These are phyloP conservation scores for Parelbella ahira DNA, from an alignment of 2,888 invertebrate species.

Conservation along the genomic window DNA sequence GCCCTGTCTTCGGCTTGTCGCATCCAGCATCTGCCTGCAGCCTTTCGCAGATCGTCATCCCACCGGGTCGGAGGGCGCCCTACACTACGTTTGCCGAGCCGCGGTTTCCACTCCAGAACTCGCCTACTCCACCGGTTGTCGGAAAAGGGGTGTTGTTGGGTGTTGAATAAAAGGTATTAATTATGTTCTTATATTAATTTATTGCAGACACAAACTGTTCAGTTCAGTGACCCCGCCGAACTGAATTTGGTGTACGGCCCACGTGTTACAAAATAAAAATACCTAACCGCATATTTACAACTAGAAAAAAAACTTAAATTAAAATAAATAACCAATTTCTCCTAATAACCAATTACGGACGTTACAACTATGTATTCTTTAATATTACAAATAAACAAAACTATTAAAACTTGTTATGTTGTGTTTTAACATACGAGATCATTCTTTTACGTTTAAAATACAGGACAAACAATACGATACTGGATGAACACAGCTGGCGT, in stretches of 20 bases:
- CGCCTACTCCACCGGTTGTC: too few species aligned
- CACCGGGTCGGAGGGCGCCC: too few species aligned
- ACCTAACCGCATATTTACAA: conserved; percentile 62
- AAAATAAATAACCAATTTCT: conserved; percentile 74
- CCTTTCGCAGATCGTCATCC: too few species aligned
- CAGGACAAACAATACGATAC: conserved; percentile 36
- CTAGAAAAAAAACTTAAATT: conserved; percentile 39
- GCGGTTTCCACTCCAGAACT: too few species aligned
- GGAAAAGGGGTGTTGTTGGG: too few species aligned
- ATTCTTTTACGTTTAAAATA: conserved; percentile 60
- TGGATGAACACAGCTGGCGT: conserved; percentile 72
- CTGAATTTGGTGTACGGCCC: conserved; percentile 63
- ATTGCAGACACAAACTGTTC: conserved; percentile 76
- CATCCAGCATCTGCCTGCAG: too few species aligned
- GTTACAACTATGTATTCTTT: conserved; percentile 35
- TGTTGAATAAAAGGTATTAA: too few species aligned
- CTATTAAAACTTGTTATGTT: conserved; percentile 36
- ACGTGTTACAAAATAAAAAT: conserved; percentile 51
- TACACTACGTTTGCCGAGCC: too few species aligned
- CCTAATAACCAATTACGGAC: conserved; percentile 57
- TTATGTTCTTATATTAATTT: conserved; percentile 61
- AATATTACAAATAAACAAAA: conserved; percentile 36
- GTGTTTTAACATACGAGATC: conserved; percentile 70
- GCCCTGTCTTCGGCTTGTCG: too few species aligned
- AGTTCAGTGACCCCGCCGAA: conserved; percentile 71